Evolutionary conservation across 1,140 invertebrate species (phyloP), one percentile per base, ranked within the genome.

Genomic region (Microvelia longipes): DNA sequence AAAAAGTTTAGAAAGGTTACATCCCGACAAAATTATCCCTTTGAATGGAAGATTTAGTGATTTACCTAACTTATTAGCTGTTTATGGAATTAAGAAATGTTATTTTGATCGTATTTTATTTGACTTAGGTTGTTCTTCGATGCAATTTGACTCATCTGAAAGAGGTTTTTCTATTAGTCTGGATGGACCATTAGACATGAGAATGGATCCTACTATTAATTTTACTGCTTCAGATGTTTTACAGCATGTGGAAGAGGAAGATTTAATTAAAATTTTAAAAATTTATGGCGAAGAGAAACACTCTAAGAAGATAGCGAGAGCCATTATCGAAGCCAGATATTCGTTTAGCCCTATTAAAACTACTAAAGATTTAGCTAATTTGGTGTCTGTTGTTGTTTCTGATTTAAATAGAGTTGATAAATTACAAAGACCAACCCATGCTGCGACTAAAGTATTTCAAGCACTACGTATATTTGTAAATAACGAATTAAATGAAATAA

Each of bases 381-480:
- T 98, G 27, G 85, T 98, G 0, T 84, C 86, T 71, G 84, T 84
- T 29, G 84, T 87, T 71, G 84, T 87, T 73, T 82, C 80, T 2
- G 82, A 81, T 75, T 83, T 87, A 70, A 74, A 74, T 25, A 74
- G 80, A 30, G 60, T 84, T 29, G 92, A 96, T 78, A 90, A 88
- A 79, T 77, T 93, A 29, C 83, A 88, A 61, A 82, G 91, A 74
- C 84, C 82, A n/a, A 78, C 88, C 2, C 93, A 96, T 77, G 82
- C 84, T 71, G 94, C 94, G 0, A 96, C 92, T 1, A 95, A 94
- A 84, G 88, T 92, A 0, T 98, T 98, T 82, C 93, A 96, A 82
- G 95, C 94, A 0, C 78, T 98, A 69, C 82, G 95, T 74, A 97
- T 98, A 73, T 96, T 98, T 81, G 92, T 98, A 0, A 98, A 98